Evolutionary conservation across 2,113 vertebrate genomes (phyloP).

Genomic region (Laterallus jamaicensis): DNA sequence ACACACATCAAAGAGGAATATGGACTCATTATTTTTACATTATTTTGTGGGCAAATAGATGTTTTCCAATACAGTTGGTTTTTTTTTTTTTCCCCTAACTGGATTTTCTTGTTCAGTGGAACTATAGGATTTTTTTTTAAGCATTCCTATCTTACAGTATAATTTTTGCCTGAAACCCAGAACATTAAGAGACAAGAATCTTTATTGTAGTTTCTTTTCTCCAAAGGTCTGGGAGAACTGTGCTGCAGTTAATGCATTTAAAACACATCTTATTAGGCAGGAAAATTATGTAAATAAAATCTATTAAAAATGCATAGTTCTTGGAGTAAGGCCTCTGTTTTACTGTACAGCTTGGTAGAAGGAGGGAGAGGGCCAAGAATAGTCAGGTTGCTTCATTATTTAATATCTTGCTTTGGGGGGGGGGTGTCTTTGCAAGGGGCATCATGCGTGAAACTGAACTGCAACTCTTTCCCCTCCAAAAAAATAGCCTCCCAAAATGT

Average conservation of each 20-base stretch:
- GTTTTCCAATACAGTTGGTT: constrained; percentile 71
- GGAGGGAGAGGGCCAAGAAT: background rate
- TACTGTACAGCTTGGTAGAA: background rate
- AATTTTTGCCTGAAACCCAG: constrained; percentile 55
- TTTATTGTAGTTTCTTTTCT: constrained; percentile 33
- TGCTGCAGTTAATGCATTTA: constrained; percentile 55
- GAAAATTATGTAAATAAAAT: constrained; percentile 56
- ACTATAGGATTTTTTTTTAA: constrained; percentile 61
- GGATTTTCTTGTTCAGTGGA: constrained; percentile 80
- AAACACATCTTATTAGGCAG: constrained; percentile 19
- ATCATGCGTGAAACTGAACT: rapidly evolving
- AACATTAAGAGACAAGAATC: constrained; percentile 46
- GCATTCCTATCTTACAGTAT: constrained; percentile 65
- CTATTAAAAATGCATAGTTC: constrained; percentile 49
- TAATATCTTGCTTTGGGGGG: background rate
- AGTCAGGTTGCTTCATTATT: background rate
- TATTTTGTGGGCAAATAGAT: constrained; percentile 84
- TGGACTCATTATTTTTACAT: constrained; percentile 85
- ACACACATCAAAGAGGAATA: constrained; percentile 82
- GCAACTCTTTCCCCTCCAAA: background rate
- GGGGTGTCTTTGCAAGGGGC: background rate
- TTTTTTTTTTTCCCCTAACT: constrained; percentile 65
- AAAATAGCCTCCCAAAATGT: background rate
- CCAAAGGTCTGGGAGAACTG: constrained; percentile 35
- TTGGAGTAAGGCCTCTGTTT: constrained; percentile 11